Conservation (phyloP, 1,140 invertebrate species). For the Caenorhabditis briggsae region DNA sequence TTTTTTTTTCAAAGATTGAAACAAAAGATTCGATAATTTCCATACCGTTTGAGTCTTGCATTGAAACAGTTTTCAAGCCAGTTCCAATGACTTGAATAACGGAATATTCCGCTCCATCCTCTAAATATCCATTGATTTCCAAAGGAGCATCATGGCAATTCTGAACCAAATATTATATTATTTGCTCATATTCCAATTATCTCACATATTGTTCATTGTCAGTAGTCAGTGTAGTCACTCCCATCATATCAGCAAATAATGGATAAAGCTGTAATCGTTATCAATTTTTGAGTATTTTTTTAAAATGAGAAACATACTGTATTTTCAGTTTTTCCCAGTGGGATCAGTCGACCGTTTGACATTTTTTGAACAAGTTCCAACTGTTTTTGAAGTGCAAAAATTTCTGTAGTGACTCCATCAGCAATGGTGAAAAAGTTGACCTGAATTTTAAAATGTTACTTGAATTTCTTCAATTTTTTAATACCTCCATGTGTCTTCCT, state of each 20-base stretch:
- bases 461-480: no score
- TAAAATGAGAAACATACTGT: not conserved
- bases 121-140: not conserved
- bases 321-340: not conserved
- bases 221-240: not conserved
- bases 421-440: not conserved
- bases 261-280: not conserved
- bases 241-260: not conserved
- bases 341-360: not conserved
- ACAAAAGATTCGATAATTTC: not conserved
- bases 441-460: not conserved
- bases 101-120: not conserved
- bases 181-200: not conserved
- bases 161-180: not conserved
- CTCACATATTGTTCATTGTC: conserved; percentile 13
- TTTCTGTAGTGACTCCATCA: not conserved
- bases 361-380: conserved; percentile 6
- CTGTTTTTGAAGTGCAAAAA: not conserved
- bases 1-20: no score
- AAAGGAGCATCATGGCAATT: not conserved
- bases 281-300: not conserved
- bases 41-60: not conserved
- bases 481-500: not conserved
- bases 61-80: no score
- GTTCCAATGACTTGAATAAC: not conserved